Evolutionary conservation across 2,888 invertebrate species (phyloP), one percentile per base, ranked within the genome.

Genomic region (Tinea trinotella): DNA sequence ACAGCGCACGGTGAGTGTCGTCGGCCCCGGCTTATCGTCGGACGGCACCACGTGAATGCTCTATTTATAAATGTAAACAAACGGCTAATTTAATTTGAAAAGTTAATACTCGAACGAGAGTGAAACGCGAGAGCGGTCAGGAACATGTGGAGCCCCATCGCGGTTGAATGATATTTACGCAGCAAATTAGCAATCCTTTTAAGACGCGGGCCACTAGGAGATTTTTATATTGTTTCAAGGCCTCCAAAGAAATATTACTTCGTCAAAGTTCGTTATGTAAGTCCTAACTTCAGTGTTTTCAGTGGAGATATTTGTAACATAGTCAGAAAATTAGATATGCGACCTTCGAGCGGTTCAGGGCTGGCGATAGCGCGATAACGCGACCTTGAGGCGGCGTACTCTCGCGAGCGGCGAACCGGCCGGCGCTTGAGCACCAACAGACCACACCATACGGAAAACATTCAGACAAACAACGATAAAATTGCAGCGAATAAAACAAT

Each of bases 31-130:
- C 50, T 77, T 78, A 76, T 78, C 77, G 71, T 65, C 62, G 61
- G 64, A 60, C 65, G 69, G 74, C 74, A 75, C 83, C 84, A 85
- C 83, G 84, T 84, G 85, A 85, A 80, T 70, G 72, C 79, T 79
- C 80, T 80, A 81, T 80, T 79, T 78, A 79, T 81, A 77, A 80
- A 77, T 77, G 83, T 84, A 85, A 84, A 85, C 85, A 85, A 63
- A 67, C 72, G 69, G 73, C 77, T 79, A 80, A 84, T 82, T 78
- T 66, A 70, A 79, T 77, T 77, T 74, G 68, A 73, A 64, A 71
- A 64, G 65, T 69, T 75, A 75, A 69, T 66, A 66, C 71, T 63
- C 65, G 68, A 66, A 66, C 66, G 64, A 68, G 70, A 64, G 65
- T 70, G 69, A 74, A 73, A 69, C 74, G 70, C 71, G 70, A 71